Evolutionary conservation across 2,888 invertebrate species (phyloP).

Genomic region (Cyaniris semiargus): DNA sequence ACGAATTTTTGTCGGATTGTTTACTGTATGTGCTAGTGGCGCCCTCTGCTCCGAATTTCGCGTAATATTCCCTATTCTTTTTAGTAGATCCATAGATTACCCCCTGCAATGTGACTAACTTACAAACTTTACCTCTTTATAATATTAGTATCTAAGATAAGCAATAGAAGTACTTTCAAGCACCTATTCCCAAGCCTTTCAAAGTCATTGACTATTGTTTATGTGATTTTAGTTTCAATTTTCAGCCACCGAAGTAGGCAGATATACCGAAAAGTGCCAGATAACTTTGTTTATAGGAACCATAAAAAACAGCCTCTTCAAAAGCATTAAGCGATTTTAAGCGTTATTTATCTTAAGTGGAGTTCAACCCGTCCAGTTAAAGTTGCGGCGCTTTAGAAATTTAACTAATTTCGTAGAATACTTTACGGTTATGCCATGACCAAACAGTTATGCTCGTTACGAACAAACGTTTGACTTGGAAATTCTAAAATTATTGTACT

Average conservation of each 20-base stretch:
- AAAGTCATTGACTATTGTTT: not conserved
- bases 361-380: not conserved
- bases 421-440: conserved; percentile 37
- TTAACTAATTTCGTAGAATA: conserved; percentile 41
- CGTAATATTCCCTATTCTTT: too few species aligned
- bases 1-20: too few species aligned
- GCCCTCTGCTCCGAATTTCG: too few species aligned
- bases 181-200: not conserved
- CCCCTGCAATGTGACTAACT: too few species aligned
- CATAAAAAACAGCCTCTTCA: conserved; percentile 3
- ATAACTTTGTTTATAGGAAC: conserved; percentile 5
- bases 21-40: too few species aligned
- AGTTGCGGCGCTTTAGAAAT: conserved; percentile 34
- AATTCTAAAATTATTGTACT: conserved; percentile 19
- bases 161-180: too few species aligned
- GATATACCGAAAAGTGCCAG: not conserved
- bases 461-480: conserved; percentile 19
- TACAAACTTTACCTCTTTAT: too few species aligned
- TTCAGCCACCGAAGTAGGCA: not conserved
- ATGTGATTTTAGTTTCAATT: not conserved
- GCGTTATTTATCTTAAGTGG: conserved; percentile 23
- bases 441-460: conserved; percentile 35
- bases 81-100: too few species aligned
- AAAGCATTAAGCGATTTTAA: not conserved
- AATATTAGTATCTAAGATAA: too few species aligned